Evolutionary conservation across 2,888 invertebrate genomes (phyloP), one percentile per base, ranked within the genome.

Genomic region (Oscheius myriophilus): DNA sequence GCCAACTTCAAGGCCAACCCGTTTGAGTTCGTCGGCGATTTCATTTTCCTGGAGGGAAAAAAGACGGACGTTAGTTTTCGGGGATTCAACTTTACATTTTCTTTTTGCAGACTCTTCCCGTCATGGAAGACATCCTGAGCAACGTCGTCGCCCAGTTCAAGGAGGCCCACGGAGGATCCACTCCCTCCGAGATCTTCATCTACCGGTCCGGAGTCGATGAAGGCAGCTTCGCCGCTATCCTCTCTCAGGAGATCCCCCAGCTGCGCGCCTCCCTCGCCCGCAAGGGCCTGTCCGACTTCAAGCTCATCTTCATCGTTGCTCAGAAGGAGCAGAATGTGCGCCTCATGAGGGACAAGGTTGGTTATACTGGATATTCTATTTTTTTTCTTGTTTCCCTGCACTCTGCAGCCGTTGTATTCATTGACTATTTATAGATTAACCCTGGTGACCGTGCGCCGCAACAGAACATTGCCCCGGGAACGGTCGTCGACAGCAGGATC

Each of bases 401-500:
- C 14, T 11, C 39, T 18, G 26, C 41, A 54, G 33, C 26, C 33
- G 18, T 51, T 3, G 12, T 11, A 0, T 51, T 21, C 11, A 43
- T 43, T 43, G 12, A 14, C n/a, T n/a, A 43, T 43, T 43, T 70
- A n/a, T 51, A 67, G 65, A 62, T 68, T 41, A 52, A 69, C 46
- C 21, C 58, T 6, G 46, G 14, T 2, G 67, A 55, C 46, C 59
- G 63, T 18, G 61, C 79, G 1, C 46, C 77, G 3, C 67, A 77
- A 1, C 81, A 80, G 65, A 84, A 85, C 65, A 73, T 86, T 41
- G 67, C 45, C 18, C 69, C 74, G 6, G 85, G 85, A 59, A 70
- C 83, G 2, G 76, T 84, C 18, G 67, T 84, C 23, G 85, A 85
- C 57, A 46, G 54, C 0, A 39, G 55, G 1, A 58, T 81, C 9